Percentiles rank a stretch among this genome's conserved stretches.
phyloP scores from a whole-genome alignment of 1,140 invertebrate species.

The Ctenoplectra terminalis region DNA sequence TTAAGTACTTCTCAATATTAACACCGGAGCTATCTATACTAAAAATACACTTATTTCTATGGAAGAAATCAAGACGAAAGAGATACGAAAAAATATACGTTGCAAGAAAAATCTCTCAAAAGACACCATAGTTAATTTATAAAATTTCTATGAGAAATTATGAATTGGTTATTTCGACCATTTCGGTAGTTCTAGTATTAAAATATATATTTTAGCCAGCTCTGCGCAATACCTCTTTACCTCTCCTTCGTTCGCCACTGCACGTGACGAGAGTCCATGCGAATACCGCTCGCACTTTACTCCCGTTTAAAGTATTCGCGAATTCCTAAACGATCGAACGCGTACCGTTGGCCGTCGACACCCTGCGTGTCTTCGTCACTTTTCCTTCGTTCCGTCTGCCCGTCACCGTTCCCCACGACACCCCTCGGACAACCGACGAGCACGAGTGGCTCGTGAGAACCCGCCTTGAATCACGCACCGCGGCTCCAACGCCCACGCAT shows the following conservation, averaged over 20 bases:
- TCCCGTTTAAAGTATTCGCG: constrained; percentile 64
- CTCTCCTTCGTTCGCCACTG: constrained; percentile 8
- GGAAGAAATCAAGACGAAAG: too few relatives aligned
- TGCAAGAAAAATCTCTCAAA: too few relatives aligned
- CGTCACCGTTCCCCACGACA: constrained; percentile 3
- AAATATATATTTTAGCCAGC: too few relatives aligned
- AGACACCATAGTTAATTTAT: too few relatives aligned
- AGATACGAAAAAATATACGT: too few relatives aligned
- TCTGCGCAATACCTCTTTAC: too few relatives aligned
- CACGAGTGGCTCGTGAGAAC: constrained; percentile 74
- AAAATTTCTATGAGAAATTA: too few relatives aligned
- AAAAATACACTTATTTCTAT: too few relatives aligned
- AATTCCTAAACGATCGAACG: constrained; percentile 64
- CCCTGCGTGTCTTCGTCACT: constrained; percentile 47
- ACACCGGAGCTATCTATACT: too few relatives aligned
- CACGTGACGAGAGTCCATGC: constrained; percentile 8
- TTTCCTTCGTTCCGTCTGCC: constrained; percentile 33
- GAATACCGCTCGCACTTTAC: constrained; percentile 42
- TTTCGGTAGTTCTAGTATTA: too few relatives aligned
- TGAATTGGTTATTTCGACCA: too few relatives aligned
- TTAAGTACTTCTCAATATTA: too few relatives aligned
- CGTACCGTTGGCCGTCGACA: constrained; percentile 56
- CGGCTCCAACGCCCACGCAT: constrained; percentile 75
- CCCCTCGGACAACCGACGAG: not conserved
- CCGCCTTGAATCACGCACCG: constrained; percentile 74